A percentile compares a stretch with the other conserved stretches of the same genome.
Conservation (phyloP, 1,140 invertebrate genomes). For the Drosophila nigromelanica region DNA sequence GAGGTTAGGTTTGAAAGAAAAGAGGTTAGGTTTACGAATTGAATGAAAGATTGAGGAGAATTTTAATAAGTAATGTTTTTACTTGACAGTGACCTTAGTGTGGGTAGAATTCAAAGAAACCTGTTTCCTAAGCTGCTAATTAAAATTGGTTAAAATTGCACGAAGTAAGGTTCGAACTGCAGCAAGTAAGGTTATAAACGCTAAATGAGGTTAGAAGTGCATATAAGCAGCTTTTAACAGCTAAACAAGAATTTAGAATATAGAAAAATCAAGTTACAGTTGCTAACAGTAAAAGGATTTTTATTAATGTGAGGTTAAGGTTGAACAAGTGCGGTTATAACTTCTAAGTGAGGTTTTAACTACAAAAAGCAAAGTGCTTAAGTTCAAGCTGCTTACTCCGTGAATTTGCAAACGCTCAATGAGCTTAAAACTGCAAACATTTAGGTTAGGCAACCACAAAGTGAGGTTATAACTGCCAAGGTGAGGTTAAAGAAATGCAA, state of each 20-base stretch:
- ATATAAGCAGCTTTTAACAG: neutral
- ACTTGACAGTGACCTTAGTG: conserved; percentile 8
- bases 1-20: conserved; percentile 11
- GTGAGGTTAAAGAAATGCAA: conserved; percentile 12
- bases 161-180: neutral
- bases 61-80: too few species aligned
- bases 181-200: conserved; percentile 20
- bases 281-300: too few species aligned
- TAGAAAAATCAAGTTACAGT: neutral
- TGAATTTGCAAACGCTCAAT: conserved; percentile 1
- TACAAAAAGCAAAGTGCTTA: neutral
- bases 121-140: neutral
- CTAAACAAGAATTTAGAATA: too few species aligned
- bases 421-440: conserved; percentile 4
- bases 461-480: conserved; percentile 9
- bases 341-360: neutral
- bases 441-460: neutral
- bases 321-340: neutral
- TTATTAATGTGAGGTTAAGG: conserved; percentile 9
- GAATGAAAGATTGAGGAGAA: too few species aligned
- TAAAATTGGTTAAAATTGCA: neutral
- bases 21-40: conserved; percentile 22
- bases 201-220: neutral
- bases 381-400: neutral
- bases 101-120: neutral